A percentile compares a stretch with the other conserved stretches of the same genome.
Conservation (phyloP, 2,888 invertebrate genomes). For the Ichneumoninae sp. region DNA sequence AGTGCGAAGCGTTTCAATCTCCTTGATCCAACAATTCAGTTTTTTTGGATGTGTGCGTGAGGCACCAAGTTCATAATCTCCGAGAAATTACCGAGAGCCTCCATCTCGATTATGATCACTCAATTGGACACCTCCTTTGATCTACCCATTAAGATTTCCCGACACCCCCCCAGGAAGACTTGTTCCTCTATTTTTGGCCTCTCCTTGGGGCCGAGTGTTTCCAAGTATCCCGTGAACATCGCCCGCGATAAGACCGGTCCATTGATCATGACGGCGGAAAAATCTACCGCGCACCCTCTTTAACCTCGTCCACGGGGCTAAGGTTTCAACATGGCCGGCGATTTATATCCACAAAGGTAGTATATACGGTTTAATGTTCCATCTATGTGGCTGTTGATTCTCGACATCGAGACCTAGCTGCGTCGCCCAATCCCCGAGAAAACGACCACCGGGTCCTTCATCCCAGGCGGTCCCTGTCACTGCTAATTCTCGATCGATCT, state of each 20-base stretch:
- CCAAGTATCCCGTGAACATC: conserved; percentile 1
- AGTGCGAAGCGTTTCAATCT: too few species aligned
- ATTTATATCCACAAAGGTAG: background rate
- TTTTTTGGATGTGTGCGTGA: background rate
- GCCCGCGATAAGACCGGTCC: background rate
- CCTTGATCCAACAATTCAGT: too few species aligned
- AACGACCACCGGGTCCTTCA: conserved; percentile 2
- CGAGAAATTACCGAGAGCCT: background rate
- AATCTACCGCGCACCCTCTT: background rate
- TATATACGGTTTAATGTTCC: background rate
- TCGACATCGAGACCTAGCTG: background rate
- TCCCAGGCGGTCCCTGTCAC: conserved; percentile 6
- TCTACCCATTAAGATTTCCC: background rate
- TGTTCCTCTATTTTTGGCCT: background rate
- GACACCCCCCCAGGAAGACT: background rate
- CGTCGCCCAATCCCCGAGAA: background rate
- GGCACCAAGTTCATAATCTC: background rate
- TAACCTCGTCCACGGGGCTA: background rate
- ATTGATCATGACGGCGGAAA: background rate
- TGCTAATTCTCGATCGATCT: conserved; percentile 31
- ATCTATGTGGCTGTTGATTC: background rate
- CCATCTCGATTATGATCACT: background rate
- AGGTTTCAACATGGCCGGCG: background rate
- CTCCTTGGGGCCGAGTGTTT: background rate
- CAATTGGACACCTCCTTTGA: background rate